These are phyloP conservation scores for Bradypodion ventrale DNA, from an alignment of 2,797 vertebrate species.

Conservation along the genomic window DNA sequence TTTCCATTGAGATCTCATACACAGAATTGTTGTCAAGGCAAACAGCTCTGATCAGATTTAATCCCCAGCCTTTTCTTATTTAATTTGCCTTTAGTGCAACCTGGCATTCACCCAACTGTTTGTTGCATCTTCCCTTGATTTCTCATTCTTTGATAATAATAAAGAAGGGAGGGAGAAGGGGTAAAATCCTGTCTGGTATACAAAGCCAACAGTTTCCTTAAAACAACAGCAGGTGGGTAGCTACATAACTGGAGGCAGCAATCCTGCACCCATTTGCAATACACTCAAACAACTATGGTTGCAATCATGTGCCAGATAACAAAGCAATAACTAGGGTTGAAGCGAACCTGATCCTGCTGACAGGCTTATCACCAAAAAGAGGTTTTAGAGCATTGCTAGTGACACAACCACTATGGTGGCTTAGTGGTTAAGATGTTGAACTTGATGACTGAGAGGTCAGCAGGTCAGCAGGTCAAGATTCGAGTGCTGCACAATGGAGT, in stretches of 20 bases:
- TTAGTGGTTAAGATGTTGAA: too few species aligned
- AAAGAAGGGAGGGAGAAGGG: neutral
- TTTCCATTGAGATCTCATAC: conserved; percentile 50
- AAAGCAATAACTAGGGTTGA: neutral
- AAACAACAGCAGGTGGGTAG: neutral
- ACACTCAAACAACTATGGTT: neutral
- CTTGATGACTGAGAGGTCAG: too few species aligned
- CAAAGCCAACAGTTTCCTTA: conserved; percentile 1
- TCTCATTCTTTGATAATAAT: neutral
- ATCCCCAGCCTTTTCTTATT: conserved; percentile 50
- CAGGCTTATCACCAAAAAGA: neutral
- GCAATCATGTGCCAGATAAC: neutral
- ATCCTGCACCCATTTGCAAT: too few species aligned
- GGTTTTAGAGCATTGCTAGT: neutral
- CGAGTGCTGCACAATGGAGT: too few species aligned
- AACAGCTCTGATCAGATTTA: conserved; percentile 57
- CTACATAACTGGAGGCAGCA: neutral
- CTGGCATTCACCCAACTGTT: conserved; percentile 33
- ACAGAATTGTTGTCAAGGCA: conserved; percentile 49
- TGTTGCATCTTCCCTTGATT: conserved; percentile 37
- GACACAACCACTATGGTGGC: too few species aligned
- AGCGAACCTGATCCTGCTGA: neutral
- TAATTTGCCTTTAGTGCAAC: conserved; percentile 50
- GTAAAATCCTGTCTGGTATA: conserved; percentile 5
- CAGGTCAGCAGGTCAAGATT: too few species aligned